phyloP scores from a whole-genome alignment of 1,140 invertebrate species.

The Ostrea edulis region DNA sequence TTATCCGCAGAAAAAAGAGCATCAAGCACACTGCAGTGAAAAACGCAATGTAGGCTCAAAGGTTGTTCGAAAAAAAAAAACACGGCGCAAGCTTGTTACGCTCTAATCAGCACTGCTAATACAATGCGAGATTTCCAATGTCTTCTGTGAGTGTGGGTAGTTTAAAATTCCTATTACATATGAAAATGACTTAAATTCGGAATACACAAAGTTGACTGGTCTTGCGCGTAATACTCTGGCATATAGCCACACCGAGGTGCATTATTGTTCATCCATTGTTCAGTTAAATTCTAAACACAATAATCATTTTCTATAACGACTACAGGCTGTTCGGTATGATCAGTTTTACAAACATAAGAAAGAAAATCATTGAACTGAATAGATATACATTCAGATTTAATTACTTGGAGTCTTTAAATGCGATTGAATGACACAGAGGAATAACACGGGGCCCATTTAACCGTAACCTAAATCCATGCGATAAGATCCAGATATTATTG shows the following conservation, averaged over 20 bases:
- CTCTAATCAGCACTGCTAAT: conserved; percentile 4
- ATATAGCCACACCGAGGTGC: not conserved
- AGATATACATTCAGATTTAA: conserved; percentile 38
- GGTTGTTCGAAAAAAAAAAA: conserved; percentile 12
- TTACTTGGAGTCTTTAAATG: not conserved
- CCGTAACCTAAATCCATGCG: conserved; percentile 20
- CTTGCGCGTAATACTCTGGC: conserved; percentile 23
- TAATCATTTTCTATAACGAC: conserved; percentile 16
- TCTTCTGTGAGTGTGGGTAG: not conserved
- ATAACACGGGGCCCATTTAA: conserved; percentile 2
- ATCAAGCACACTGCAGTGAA: not conserved
- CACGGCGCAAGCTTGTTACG: not conserved
- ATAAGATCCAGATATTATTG: conserved; percentile 17
- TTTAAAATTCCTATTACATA: conserved; percentile 30
- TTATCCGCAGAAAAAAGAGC: not conserved
- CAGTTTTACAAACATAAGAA: conserved; percentile 32
- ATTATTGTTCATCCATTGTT: conserved; percentile 14
- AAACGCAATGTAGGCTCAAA: not conserved
- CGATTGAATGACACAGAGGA: conserved; percentile 5
- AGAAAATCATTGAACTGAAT: conserved; percentile 33
- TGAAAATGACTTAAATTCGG: conserved; percentile 29
- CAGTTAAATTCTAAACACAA: conserved; percentile 36
- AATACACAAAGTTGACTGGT: not conserved
- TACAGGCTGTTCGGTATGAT: not conserved
- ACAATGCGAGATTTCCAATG: not conserved